Evolutionary conservation across 2,888 invertebrate genomes (phyloP), one percentile per base, ranked within the genome.

Genomic region (Cataglyphis albicans): DNA sequence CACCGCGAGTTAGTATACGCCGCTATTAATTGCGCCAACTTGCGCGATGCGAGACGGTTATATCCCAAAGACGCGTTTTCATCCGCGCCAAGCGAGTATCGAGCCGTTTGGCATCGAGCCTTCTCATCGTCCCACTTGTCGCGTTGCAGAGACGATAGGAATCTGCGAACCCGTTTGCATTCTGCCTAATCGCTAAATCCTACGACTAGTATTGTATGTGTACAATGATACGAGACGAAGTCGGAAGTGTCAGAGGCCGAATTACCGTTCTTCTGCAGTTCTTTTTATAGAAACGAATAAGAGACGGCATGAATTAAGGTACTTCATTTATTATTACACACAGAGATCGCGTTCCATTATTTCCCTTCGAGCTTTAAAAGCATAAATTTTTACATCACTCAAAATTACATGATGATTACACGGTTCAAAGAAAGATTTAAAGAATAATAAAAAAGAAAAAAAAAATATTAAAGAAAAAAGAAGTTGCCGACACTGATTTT

Each of bases 151-250:
- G 35, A 18, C 81, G 89, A 89, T 88, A 87, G 64, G 72, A 81
- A 89, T 89, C 89, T 88, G 75, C 74, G 80, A 85, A 89, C 90
- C 52, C 89, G 90, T 89, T 89, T 89, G 87, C 83, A 86, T 89
- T 89, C 90, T 61, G 59, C 76, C 85, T 89, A 89, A 89, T 89
- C 90, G 89, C 78, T 84, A 83, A 87, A 84, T 88, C 81, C 84
- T 86, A 86, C 84, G 48, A 35, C 21, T 32, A 4, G 41, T 44
- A 35, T 35, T 35, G 32, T 35, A 15, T 35, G n/a, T 29, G 25
- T 55, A 55, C 82, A 81, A 63, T 75, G 29, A 84, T 84, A 78
- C 61, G 74, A 80, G 82, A 81, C 61, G 74, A 80, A 84, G 72
- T 68, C 70, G 57, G 52, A n/a, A 52, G 74, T 87, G 86, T 87